phyloP scores from a whole-genome alignment of 2,113 vertebrate species.

The Gymnobelideus leadbeateri region DNA sequence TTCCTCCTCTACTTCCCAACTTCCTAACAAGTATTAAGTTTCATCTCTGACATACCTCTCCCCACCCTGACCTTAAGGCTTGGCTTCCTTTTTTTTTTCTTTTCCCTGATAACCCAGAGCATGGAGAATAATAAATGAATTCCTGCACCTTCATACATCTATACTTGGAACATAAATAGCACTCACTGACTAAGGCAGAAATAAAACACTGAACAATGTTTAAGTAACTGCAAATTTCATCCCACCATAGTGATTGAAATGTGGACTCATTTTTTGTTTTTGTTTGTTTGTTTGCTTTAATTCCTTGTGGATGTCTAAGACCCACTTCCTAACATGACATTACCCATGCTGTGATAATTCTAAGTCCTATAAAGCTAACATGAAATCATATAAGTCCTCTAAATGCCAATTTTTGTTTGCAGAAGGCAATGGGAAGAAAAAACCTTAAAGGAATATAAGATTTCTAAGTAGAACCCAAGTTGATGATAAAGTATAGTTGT shows the following conservation, averaged over 20 bases:
- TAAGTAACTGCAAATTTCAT: not conserved
- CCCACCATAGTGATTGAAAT: not conserved
- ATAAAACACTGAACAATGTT: not conserved
- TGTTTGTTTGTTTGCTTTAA: not conserved
- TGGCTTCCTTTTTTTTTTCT: not conserved
- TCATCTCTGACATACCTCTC: not conserved
- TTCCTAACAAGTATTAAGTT: not conserved
- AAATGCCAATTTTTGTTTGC: conserved; percentile 13
- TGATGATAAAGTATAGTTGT: conserved; percentile 5
- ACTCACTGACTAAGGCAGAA: not conserved
- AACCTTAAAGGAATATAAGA: conserved; percentile 50
- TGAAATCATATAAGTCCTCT: conserved; percentile 17
- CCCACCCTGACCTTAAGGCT: not conserved
- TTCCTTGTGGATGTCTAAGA: not conserved
- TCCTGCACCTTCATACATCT: not conserved
- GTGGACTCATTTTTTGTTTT: not conserved
- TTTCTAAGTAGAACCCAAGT: conserved; percentile 19
- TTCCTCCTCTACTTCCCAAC: not conserved
- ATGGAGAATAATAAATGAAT: not conserved
- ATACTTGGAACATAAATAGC: not conserved
- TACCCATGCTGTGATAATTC: not conserved
- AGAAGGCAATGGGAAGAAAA: not conserved
- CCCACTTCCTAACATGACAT: not conserved
- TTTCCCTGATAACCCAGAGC: not conserved
- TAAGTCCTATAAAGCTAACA: conserved; percentile 41